Evolutionary conservation across 2,113 vertebrate species (phyloP), one percentile per base, ranked within the genome.

Genomic region (Hypocryptadius cinnamomeus): DNA sequence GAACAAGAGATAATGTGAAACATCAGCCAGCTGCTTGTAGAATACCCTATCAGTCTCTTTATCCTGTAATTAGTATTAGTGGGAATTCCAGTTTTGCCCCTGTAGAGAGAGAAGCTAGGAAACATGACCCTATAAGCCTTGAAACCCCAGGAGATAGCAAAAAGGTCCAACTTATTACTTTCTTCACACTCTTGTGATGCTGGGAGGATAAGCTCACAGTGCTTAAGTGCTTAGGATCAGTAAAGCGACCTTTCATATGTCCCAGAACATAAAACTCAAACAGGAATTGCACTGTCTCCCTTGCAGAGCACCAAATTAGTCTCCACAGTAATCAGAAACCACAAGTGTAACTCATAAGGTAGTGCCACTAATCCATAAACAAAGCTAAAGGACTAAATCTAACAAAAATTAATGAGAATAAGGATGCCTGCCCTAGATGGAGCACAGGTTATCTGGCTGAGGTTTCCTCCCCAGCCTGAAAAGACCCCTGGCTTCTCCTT

Each of bases 301-400:
- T 93, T 80, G 59, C 64, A 85, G 74, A 86, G 72, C 54, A 70
- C 44, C 51, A 68, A 92, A 95, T 94, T 83, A 94, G 64, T 78
- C 85, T 91, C 79, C 69, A 27, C 79, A 92, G 79, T 78, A 77
- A 92, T 86, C 60, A 86, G 60, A 88, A 83, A 47, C n/a, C 40
- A 60, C 42, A 71, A 71, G 25, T 31, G 20, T 28, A 68, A 90
- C 54, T 69, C 88, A 33, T 54, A 85, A 89, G 45, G 60, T 35
- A 92, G 47, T 12, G 16, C 20, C 1, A 11, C 63, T 90, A 85
- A 94, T 77, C 59, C 82, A 35, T 22, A 79, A 85, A 79, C 76
- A 90, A 81, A 89, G 40, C 47, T 60, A 60, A 93, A 3, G 6
- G 53, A 87, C 40, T 65, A 73, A 89, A 89, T 66, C 30, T 39